Conservation (phyloP, 92 coral and sea anemone genomes). For the Paragorgia papillata region DNA sequence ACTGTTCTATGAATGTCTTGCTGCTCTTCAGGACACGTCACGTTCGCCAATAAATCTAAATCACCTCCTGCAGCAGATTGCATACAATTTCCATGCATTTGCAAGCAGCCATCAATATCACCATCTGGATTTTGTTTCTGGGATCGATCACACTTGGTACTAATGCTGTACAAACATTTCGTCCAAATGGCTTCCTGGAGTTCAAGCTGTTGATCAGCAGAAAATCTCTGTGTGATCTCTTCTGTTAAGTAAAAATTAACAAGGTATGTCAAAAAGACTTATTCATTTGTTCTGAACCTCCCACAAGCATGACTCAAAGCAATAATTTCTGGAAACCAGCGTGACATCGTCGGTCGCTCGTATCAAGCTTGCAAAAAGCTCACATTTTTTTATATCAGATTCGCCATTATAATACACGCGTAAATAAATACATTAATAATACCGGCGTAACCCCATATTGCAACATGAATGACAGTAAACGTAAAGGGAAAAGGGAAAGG, state of each 20-base stretch:
- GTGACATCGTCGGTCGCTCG: no score
- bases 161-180: conserved; percentile 67
- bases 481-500: no score
- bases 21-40: conserved; percentile 40
- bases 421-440: no score
- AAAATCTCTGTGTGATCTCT: conserved; percentile 64
- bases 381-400: no score
- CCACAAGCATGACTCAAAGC: no score
- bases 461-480: neutral
- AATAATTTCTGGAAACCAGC: neutral
- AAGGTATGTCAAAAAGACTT: no score
- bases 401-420: no score
- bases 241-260: conserved; percentile 5
- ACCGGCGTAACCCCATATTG: no score
- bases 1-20: conserved; percentile 1
- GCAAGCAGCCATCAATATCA: conserved; percentile 16
- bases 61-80: conserved; percentile 3
- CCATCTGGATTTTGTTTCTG: conserved; percentile 36
- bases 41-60: conserved; percentile 31
- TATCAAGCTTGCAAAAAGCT: no score
- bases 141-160: conserved; percentile 66
- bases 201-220: conserved; percentile 44
- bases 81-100: neutral
- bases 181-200: conserved; percentile 60
- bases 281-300: no score